Evolutionary conservation across 1,140 invertebrate genomes (phyloP).

Genomic region (Radopholus similis): DNA sequence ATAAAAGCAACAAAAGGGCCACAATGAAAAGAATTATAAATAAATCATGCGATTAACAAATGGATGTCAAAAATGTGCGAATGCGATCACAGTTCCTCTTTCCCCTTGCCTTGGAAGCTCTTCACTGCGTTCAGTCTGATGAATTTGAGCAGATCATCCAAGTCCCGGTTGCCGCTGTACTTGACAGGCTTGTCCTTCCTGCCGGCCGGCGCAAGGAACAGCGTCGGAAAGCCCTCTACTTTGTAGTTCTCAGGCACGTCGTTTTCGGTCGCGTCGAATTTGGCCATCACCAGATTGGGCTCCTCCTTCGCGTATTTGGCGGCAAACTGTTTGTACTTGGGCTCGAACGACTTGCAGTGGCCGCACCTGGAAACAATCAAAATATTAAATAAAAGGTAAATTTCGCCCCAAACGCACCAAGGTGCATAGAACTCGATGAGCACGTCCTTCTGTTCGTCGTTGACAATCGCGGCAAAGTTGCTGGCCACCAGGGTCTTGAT

Average conservation of each 20-base stretch:
- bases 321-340: constrained; percentile 54
- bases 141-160: constrained; percentile 61
- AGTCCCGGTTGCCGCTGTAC: constrained; percentile 62
- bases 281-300: constrained; percentile 62
- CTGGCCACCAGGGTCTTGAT: constrained; percentile 63
- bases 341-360: constrained; percentile 48
- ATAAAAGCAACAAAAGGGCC: no score
- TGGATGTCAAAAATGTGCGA: no score
- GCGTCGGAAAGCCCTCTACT: constrained; percentile 65
- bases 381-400: no score
- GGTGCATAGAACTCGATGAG: constrained; percentile 65
- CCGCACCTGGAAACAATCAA: constrained; percentile 19
- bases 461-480: constrained; percentile 63
- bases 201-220: constrained; percentile 63
- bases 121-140: constrained; percentile 55
- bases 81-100: constrained; percentile 12
- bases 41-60: no score
- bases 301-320: constrained; percentile 49
- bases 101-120: constrained; percentile 56
- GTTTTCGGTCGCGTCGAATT: constrained; percentile 65
- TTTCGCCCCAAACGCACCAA: constrained; percentile 57
- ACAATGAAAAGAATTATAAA: no score
- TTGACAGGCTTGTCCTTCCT: constrained; percentile 62
- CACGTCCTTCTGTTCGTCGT: constrained; percentile 61
- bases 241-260: constrained; percentile 63